Percentiles rank a stretch among this genome's conserved stretches.
Conservation (phyloP, 2,888 invertebrate genomes). For the Caenorhabditis sinica region DNA sequence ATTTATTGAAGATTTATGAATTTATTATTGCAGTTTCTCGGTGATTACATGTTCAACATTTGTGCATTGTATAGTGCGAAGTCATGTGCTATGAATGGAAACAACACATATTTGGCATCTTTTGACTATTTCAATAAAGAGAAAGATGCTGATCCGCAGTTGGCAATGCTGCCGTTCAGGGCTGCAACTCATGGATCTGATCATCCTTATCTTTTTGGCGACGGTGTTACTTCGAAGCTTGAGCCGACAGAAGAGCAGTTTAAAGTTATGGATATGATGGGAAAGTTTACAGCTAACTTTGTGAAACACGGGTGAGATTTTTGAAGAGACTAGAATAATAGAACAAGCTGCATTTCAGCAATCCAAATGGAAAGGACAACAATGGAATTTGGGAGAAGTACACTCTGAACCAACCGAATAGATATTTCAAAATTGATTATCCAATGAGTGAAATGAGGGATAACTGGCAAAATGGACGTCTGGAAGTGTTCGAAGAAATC, state of each 20-base stretch:
- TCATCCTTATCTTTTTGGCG: constrained; percentile 69
- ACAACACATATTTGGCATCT: constrained; percentile 65
- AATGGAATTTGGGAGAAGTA: constrained; percentile 25
- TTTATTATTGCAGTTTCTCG: constrained; percentile 52
- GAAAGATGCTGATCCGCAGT: background rate
- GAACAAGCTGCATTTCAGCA: background rate
- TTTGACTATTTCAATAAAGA: constrained; percentile 68
- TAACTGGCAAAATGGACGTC: constrained; percentile 26
- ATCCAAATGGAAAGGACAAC: constrained; percentile 1
- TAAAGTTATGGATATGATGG: constrained; percentile 72
- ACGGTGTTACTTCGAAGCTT: constrained; percentile 62
- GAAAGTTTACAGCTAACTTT: constrained; percentile 68
- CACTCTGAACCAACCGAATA: background rate
- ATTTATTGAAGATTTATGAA: background rate
- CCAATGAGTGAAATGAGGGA: constrained; percentile 41
- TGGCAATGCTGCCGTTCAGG: constrained; percentile 14
- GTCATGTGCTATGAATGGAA: constrained; percentile 52
- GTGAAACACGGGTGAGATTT: constrained; percentile 70
- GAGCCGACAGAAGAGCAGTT: constrained; percentile 67
- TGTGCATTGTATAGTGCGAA: constrained; percentile 53
- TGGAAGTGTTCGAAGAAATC: constrained; percentile 32
- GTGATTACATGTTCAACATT: constrained; percentile 56
- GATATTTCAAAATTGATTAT: constrained; percentile 52
- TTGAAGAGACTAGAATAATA: background rate
- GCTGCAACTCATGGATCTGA: constrained; percentile 72